A percentile compares a stretch with the other conserved stretches of the same genome.
Conservation (phyloP, 2,113 vertebrate genomes). For the Axis porcinus region DNA sequence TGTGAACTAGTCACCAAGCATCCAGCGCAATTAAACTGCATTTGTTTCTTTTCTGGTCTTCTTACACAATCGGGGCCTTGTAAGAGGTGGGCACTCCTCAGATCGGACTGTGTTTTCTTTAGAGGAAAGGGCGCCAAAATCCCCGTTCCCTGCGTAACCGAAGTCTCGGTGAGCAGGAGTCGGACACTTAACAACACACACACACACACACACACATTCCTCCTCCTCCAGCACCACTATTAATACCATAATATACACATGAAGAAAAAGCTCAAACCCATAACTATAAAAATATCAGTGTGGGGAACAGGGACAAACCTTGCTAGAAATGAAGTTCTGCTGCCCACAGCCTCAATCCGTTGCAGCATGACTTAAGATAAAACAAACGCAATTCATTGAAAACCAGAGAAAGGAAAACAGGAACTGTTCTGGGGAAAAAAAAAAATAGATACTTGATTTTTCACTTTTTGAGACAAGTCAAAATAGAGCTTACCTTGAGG, state of each 20-base stretch:
- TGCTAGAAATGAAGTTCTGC: slow-evolving; percentile 68
- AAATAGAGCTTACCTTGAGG: slow-evolving; percentile 67
- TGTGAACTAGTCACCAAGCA: slow-evolving; percentile 84
- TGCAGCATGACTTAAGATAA: slow-evolving; percentile 74
- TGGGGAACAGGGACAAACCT: slow-evolving; percentile 3
- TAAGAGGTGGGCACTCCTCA: slow-evolving; percentile 75
- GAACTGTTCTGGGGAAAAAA: slow-evolving; percentile 38
- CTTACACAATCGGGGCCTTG: slow-evolving; percentile 84
- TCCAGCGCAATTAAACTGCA: slow-evolving; percentile 86
- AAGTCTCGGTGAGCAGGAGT: slow-evolving; percentile 78
- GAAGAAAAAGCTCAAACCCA: not conserved
- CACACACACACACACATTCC: not conserved
- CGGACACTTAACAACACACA: slow-evolving; percentile 64
- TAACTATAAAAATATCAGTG: not conserved
- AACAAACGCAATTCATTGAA: slow-evolving; percentile 77
- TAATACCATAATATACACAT: not conserved
- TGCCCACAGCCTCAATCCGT: slow-evolving; percentile 73
- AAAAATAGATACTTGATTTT: slow-evolving; percentile 60
- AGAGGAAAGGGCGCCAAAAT: slow-evolving; percentile 81
- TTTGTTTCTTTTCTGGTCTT: slow-evolving; percentile 83
- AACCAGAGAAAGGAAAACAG: slow-evolving; percentile 67
- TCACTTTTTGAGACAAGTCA: slow-evolving; percentile 37
- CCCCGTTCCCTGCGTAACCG: slow-evolving; percentile 78
- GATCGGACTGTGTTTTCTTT: slow-evolving; percentile 82
- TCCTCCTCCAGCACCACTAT: not conserved